Evolutionary conservation across 2,113 vertebrate species (phyloP), one percentile per base, ranked within the genome.

Genomic region (Ptychochromis oligacanthus): DNA sequence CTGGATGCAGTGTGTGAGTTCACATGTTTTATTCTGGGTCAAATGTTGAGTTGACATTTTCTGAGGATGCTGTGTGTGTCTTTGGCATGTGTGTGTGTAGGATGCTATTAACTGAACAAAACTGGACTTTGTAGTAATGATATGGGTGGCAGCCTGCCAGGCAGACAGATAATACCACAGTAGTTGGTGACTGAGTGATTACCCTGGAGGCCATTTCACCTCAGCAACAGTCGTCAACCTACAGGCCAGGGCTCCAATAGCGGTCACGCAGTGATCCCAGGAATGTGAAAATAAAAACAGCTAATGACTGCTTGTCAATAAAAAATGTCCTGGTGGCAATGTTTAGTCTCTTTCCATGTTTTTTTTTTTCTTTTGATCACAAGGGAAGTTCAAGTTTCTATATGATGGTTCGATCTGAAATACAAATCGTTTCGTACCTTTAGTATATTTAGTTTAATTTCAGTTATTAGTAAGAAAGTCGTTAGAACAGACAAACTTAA

Each of bases 91-190:
- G 70, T 81, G 84, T 82, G 75, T 57, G 75, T 59, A 81, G 79
- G 82, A 84, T 79, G 55, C 89, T 87, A 87, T 92, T 91, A 89
- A 85, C 70, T 87, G 89, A 89, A 93, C 89, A 93, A 91, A 93
- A 91, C 82, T 81, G 82, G 65, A 81, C 86, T 87, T 43, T 92
- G 88, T 82, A 78, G 76, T 92, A 91, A 92, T 91, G 84, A 91
- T 76, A 90, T 91, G 82, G 84, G 56, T 85, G 93, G 91, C 93
- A 85, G 82, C 70, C 87, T 91, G 93, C 89, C 92, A 92, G 83
- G 86, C 87, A 91, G 91, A 92, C 92, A 91, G 86, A 93, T 92
- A 92, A 93, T 86, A 90, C 83, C 88, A 89, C 83, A 76, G 87
- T 78, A 82, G 78, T 57, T 87, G 88, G 84, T 81, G 84, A 91